Evolutionary conservation across 1,140 invertebrate genomes (phyloP), one percentile per base, ranked within the genome.

Genomic region (Anastatus disparis): DNA sequence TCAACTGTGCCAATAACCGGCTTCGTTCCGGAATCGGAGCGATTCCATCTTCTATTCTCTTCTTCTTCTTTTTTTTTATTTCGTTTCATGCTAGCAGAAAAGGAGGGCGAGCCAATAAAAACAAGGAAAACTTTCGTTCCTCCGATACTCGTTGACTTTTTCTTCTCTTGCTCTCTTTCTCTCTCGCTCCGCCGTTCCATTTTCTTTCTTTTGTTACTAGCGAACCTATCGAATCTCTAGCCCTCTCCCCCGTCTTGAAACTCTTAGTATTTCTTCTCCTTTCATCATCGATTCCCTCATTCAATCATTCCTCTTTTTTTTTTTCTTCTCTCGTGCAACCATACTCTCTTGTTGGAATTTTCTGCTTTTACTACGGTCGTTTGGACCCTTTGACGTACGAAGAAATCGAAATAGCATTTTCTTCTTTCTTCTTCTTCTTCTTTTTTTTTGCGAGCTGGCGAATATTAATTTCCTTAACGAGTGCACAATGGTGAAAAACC

Each of bases 71-170:
- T 15, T 27, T 22, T 55, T 55, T n/a, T 55, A 70, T 44, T 44
- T 58, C 17, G 38, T 22, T 35, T 8, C 12, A 31, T 56, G 17
- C 40, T 48, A n/a, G 29, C 3, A 15, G 26, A 15, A 40, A 66
- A 55, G 17, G 52, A 66, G 48, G 69, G 58, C 63, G 62, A 69
- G 73, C 72, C 73, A 78, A 76, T 76, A 77, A 78, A 78, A 78
- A 76, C 75, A 78, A 79, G 66, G 61, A 70, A 69, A 79, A 77
- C 72, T 77, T 77, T 73, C 72, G n/a, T 74, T 76, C 75, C 64
- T 71, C 72, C 48, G 58, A 46, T 70, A 35, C 35, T 61, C 46
- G 27, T 63, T 53, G 48, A 46, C 59, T 72, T 75, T 69, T 75
- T 72, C 67, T 70, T 69, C 70, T 44, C 40, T 24, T 42, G 40